Base-by-base conservation (phyloP, 2,888 invertebrate species). In the Torymus auratus region DNA sequence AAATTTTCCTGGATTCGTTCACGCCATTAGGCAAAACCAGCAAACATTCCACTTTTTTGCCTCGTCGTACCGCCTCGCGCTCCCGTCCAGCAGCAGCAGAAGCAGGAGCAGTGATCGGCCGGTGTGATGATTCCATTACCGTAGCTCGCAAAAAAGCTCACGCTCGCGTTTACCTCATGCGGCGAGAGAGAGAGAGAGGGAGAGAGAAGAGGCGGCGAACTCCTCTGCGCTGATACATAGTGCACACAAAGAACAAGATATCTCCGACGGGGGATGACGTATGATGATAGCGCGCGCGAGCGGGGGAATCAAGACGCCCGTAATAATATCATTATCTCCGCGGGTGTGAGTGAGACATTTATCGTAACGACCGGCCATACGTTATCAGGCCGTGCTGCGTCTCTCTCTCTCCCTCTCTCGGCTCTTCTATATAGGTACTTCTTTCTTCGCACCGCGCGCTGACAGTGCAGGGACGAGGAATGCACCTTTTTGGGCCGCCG, bases 261-360 rank as follows among this genome's bases (percentile, higher is more conserved):
- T 41, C 14, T 28, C 41, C 41, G 41, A 41, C 41, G n/a, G 23
- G 70, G 70, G 58, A 64, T 74, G 81, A 81, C 69, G 61, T 81
- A 77, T 81, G 76, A 73, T 81, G 81, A 77, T 81, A 73, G 62
- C 64, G 62, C 52, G 28, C 60, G 15, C 52, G 17, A 13, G n/a
- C 17, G 1, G 12, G 15, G 3, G 41, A 58, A 73, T 62, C 62
- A 73, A 69, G 70, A 68, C 50, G 78, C 13, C 68, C 79, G 73
- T 78, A 77, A 82, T 82, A 75, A 75, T 82, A 78, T 78, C 78
- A 78, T 82, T 82, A 82, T 77, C 67, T 60, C 50, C 65, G 61
- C 41, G 28, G 28, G 62, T 52, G 12, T 53, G 82, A 82, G 82
- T 78, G 67, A 82, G 77, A 82, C 78, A 73, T 82, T 82, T 58